Evolutionary conservation across 2,797 vertebrate species (phyloP), one percentile per base, ranked within the genome.

Genomic region (Myotis vivesi): DNA sequence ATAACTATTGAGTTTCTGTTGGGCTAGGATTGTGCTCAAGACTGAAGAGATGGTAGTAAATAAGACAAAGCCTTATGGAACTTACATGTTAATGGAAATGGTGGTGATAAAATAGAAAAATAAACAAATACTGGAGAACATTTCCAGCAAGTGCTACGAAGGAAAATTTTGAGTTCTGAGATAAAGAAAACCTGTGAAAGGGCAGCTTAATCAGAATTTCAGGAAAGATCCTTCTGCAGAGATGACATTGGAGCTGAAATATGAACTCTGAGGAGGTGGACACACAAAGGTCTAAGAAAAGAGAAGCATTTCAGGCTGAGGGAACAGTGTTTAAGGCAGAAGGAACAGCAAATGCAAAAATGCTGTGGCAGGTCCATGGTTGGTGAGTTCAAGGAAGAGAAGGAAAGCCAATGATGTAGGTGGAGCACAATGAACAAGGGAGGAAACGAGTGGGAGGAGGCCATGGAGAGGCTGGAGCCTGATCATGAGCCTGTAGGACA

Each of bases 71-170:
- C 17, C 69, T 23, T 53, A 51, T 1, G 30, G 19, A 41, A 6
- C 46, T 49, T 25, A 5, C n/a, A 22, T 33, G 12, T 79, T 66
- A 19, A 53, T 25, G 12, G 38, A 57, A 73, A 38, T 16, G 28
- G 38, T 25, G n/a, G 55, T 51, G 73, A 73, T 20, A 38, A 68
- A 71, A 89, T 22, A 36, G 80, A 38, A 80, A 75, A 84, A 59
- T 6, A 66, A 41, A 17, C 13, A 7, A 13, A 12, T 76, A 73
- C 4, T 23, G 12, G 57, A 68, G n/a, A 72, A 41, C 66, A 57
- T 66, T 49, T 76, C 25, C 0, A 19, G 16, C 76, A 72, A 80
- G 22, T 22, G 25, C 72, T 38, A 9, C 20, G 19, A 69, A 66
- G 16, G 73, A 20, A 80, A 71, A n/a, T 66, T 5, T 49, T 6